phyloP scores from a whole-genome alignment of 2,797 vertebrate genomes.

The Taeniopygia guttata region DNA sequence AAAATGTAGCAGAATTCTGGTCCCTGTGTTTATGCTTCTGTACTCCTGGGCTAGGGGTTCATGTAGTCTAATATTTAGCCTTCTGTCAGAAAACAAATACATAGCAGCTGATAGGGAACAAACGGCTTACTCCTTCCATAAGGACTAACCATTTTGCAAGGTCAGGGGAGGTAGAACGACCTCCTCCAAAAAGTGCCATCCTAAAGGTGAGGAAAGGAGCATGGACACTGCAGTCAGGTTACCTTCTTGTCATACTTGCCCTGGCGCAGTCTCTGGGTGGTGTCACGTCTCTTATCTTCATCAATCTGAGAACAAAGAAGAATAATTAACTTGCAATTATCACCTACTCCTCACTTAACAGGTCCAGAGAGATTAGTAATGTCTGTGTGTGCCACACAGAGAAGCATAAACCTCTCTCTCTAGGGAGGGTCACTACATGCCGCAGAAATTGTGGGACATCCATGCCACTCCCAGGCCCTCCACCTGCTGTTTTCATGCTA shows the following conservation, averaged over 20 bases:
- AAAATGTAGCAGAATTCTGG: not conserved
- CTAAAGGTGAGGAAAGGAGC: not conserved
- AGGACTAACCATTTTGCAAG: not conserved
- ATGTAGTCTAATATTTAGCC: not conserved
- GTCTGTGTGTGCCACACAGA: not conserved
- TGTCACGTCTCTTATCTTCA: slow-evolving; percentile 88
- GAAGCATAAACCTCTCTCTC: not conserved
- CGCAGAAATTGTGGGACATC: not conserved
- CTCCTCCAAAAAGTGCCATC: not conserved
- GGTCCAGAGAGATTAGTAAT: not conserved
- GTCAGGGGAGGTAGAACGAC: not conserved
- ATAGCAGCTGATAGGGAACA: not conserved
- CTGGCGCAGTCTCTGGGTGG: slow-evolving; percentile 76
- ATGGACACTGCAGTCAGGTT: not conserved
- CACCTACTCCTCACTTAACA: not conserved
- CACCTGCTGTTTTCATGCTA: not conserved
- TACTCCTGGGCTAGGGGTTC: not conserved
- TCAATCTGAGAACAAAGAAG: slow-evolving; percentile 84
- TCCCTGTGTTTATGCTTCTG: not conserved
- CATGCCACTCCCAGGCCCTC: not conserved
- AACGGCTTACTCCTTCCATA: not conserved
- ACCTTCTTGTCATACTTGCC: slow-evolving; percentile 97
- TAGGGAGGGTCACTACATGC: not conserved
- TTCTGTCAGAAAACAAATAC: not conserved
- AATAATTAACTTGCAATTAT: slow-evolving; percentile 48